Percentiles rank a stretch among this genome's conserved stretches.
These are phyloP conservation scores for Agriopis marginaria DNA, from an alignment of 2,888 invertebrate species.

Conservation along the genomic window DNA sequence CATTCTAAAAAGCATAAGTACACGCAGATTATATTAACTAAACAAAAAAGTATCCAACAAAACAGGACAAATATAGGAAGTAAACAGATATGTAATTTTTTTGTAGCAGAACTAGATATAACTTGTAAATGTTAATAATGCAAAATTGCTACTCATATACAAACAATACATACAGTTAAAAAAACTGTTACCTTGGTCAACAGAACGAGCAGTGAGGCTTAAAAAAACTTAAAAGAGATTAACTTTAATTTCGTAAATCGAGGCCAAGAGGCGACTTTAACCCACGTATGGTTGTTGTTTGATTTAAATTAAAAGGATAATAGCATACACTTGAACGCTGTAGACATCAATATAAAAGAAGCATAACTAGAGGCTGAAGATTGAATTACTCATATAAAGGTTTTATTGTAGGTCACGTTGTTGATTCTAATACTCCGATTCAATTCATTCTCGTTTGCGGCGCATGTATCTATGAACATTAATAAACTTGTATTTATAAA, in stretches of 20 bases:
- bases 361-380: neutral
- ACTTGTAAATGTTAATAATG: neutral
- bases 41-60: neutral
- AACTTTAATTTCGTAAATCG: constrained; percentile 30
- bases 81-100: neutral
- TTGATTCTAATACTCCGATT: neutral
- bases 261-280: constrained; percentile 20
- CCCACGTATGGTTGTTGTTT: constrained; percentile 18
- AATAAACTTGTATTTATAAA: neutral
- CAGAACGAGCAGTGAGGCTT: neutral
- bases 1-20: too few relatives aligned
- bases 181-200: constrained; percentile 33
- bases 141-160: constrained; percentile 6
- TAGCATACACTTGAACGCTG: neutral
- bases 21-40: too few relatives aligned
- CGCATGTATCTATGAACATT: neutral
- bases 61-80: neutral
- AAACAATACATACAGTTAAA: constrained; percentile 8
- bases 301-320: constrained; percentile 22
- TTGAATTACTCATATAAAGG: constrained; percentile 2
- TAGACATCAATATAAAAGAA: neutral
- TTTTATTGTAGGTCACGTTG: constrained; percentile 11
- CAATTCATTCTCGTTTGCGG: neutral
- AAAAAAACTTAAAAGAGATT: constrained; percentile 28
- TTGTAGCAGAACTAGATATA: constrained; percentile 4